Conservation (phyloP, 2,797 vertebrate species). For the Galago senegalensis region DNA sequence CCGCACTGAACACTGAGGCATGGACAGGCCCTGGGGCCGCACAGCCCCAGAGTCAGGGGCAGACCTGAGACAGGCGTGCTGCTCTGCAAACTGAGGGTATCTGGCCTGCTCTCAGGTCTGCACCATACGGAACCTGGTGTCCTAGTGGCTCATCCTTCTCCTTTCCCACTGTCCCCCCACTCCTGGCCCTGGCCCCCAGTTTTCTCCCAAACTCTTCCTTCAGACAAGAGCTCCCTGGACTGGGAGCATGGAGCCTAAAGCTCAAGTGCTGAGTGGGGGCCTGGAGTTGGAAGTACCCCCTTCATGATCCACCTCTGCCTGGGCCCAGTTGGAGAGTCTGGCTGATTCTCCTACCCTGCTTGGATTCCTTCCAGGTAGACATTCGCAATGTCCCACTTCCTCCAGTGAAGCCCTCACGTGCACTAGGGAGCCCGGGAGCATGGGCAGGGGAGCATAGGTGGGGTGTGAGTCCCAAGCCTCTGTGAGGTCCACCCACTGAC, state of each 20-base stretch:
- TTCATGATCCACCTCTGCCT: background rate
- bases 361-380: background rate
- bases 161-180: too few species aligned
- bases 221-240: background rate
- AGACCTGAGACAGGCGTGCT: background rate
- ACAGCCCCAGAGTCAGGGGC: background rate
- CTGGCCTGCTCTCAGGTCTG: background rate
- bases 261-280: background rate
- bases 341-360: background rate
- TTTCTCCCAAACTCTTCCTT: background rate
- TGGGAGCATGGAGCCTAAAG: background rate
- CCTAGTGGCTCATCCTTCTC: background rate
- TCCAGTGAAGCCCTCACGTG: background rate
- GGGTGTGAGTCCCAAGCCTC: background rate
- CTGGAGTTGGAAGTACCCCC: rapidly evolving
- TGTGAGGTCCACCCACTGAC: background rate
- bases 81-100: background rate
- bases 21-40: background rate
- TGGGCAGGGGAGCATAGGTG: too few species aligned
- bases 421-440: background rate
- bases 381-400: background rate
- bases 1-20: too few species aligned
- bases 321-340: background rate
- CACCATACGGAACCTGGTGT: background rate
- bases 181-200: rapidly evolving